Base-by-base conservation (phyloP, 2,888 invertebrate genomes). In the Leptogaster cylindrica region DNA sequence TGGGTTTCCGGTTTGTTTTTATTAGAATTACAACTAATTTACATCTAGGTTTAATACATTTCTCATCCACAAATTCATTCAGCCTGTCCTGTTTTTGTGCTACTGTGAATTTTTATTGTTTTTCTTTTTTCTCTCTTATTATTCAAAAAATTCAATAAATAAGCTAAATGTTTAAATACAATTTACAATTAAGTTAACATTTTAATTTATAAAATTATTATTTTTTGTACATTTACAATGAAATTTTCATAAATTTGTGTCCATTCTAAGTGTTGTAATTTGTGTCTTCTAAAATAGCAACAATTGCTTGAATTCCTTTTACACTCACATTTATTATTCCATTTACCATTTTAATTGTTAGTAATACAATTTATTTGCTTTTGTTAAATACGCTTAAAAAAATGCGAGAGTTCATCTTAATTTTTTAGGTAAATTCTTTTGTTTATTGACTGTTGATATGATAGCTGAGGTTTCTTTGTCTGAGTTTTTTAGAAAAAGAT, bases 141-240 rank as follows among this genome's bases (percentile, higher is more conserved):
- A 63, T 12, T 51, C 10, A 28, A 14, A 51, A 27, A 27, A 51
- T 51, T 12, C 27, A 14, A 51, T 51, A 2, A 41, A 12, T 14
- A 7, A 23, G 16, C 12, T 28, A 31, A 5, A 51, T 14, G 10
- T 16, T 51, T 51, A 16, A 44, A 36, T 46, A 61, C 39, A 39
- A 50, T 61, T 61, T 63, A 46, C 48, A 50, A 63, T 48, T 33
- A 48, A 61, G 25, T 70, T 68, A 71, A 68, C 65, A 67, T 63
- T 67, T 67, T 68, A 36, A 67, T 70, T 70, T 61, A 61, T 44
- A 61, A 61, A 61, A n/a, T n/a, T n/a, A n/a, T n/a, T n/a, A n/a
- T n/a, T n/a, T n/a, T n/a, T 61, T 61, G 61, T 61, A 61, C 61
- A 61, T 61, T 61, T 44, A 61, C 61, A 61, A 61, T 44, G 41